phyloP scores from a whole-genome alignment of 2,888 invertebrate genomes.

The Apocheima hispidaria region DNA sequence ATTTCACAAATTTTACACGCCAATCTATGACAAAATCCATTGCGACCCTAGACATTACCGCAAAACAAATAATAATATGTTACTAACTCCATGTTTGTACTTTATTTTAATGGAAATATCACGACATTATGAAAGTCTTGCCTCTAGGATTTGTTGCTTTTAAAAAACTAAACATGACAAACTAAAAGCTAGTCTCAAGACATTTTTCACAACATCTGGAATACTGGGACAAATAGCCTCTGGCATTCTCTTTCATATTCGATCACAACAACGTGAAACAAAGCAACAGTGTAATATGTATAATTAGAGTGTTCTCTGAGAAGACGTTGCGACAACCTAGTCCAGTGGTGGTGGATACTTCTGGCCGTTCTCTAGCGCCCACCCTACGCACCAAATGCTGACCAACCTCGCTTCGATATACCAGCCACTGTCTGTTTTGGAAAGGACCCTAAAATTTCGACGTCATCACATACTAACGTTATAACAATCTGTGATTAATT shows the following conservation, averaged over 20 bases:
- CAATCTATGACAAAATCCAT: too few species aligned
- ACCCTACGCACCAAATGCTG: slow-evolving; percentile 48
- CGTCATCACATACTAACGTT: not conserved
- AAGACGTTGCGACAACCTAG: slow-evolving; percentile 43
- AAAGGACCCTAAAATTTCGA: slow-evolving; percentile 14
- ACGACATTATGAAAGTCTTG: too few species aligned
- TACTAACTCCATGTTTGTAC: too few species aligned
- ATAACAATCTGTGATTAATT: slow-evolving; percentile 5
- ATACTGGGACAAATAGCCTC: not conserved
- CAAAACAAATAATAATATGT: too few species aligned
- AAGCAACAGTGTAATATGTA: slow-evolving; percentile 11
- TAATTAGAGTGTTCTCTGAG: slow-evolving; percentile 35
- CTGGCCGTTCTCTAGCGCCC: slow-evolving; percentile 49
- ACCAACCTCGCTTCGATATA: slow-evolving; percentile 46
- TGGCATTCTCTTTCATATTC: slow-evolving; percentile 11
- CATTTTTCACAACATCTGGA: too few species aligned
- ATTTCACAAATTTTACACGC: too few species aligned
- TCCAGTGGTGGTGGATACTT: slow-evolving; percentile 50
- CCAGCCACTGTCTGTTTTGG: slow-evolving; percentile 41
- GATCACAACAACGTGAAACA: slow-evolving; percentile 22
- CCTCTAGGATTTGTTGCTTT: too few species aligned
- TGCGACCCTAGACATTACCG: too few species aligned
- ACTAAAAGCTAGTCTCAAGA: too few species aligned
- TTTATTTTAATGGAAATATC: too few species aligned
- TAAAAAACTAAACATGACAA: too few species aligned